Evolutionary conservation across 2,888 invertebrate species (phyloP), one percentile per base, ranked within the genome.

Genomic region (Lepas anatifera): DNA sequence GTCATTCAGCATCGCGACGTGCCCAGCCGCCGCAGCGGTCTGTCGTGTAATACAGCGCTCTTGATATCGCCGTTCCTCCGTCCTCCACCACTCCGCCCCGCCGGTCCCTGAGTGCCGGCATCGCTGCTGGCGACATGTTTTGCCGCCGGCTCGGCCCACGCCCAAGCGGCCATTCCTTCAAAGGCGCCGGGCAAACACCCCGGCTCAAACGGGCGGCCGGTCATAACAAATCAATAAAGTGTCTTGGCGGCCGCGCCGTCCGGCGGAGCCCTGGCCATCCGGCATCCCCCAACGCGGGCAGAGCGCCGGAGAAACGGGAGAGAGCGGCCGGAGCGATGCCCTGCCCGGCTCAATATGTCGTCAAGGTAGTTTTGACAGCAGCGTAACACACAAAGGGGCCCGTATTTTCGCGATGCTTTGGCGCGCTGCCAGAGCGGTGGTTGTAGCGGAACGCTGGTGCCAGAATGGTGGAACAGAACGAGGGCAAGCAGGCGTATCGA

Each of bases 321-420:
- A n/a, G n/a, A n/a, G 46, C 27, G 25, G n/a, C 3, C 50, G 10
- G 6, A 7, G 50, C 50, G 10, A 11, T 4, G 50, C 50, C 8
- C 22, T 35, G 58, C 18, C 58, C 39, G 39, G 32, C 58, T 58
- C 58, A 35, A 58, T 58, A 58, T 58, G 32, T 58, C 58, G 58
- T 58, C 58, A 58, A 58, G 58, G 58, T 58, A 58, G 58, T 58
- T 58, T 58, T 58, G 58, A 58, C 58, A 58, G 58, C n/a, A 29
- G 58, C 58, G 32, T 32, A n/a, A n/a, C n/a, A 58, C 58, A 58
- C 58, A 58, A 58, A 32, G 58, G 58, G 16, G 22, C 32, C 35
- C 35, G 13, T 58, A 58, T 58, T 58, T 58, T 58, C 35, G 58
- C 35, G 35, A 58, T 58, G 58, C 18, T n/a, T 22, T 58, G 58